Evolutionary conservation across 2,797 vertebrate species (phyloP).

Genomic region (Catharus ustulatus): DNA sequence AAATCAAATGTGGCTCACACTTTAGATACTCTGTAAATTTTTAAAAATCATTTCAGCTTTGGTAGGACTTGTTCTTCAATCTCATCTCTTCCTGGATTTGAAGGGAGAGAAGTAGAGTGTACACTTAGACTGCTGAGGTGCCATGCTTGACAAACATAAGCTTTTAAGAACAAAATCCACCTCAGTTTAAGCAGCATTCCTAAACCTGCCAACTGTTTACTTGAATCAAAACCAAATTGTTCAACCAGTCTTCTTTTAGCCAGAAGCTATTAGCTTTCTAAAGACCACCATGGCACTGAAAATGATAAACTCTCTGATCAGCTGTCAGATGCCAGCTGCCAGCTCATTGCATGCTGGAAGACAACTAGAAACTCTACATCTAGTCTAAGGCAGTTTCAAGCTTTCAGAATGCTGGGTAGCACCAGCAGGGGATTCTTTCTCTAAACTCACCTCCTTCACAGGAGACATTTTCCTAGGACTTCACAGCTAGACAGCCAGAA

Average conservation of each 20-base stretch:
- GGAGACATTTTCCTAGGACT: background rate
- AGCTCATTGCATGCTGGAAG: background rate
- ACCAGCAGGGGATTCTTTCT: background rate
- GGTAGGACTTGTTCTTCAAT: background rate
- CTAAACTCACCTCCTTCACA: background rate
- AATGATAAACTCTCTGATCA: background rate
- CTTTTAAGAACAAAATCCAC: slow-evolving; percentile 21
- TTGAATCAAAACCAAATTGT: background rate
- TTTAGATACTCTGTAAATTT: background rate
- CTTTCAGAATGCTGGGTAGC: background rate
- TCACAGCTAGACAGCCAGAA: background rate
- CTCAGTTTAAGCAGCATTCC: background rate
- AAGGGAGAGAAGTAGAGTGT: background rate
- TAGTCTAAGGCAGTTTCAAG: background rate
- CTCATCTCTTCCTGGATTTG: background rate
- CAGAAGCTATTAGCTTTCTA: background rate
- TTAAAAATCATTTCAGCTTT: background rate
- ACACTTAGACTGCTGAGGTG: background rate
- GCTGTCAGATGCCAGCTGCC: background rate
- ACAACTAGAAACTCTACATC: fast-evolving
- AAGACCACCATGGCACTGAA: background rate
- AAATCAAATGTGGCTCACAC: background rate
- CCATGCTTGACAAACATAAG: background rate
- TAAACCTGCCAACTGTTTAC: background rate
- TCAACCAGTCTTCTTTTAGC: background rate